Evolutionary conservation across 2,888 invertebrate genomes (phyloP).

Genomic region (Caenorhabditis sp.): DNA sequence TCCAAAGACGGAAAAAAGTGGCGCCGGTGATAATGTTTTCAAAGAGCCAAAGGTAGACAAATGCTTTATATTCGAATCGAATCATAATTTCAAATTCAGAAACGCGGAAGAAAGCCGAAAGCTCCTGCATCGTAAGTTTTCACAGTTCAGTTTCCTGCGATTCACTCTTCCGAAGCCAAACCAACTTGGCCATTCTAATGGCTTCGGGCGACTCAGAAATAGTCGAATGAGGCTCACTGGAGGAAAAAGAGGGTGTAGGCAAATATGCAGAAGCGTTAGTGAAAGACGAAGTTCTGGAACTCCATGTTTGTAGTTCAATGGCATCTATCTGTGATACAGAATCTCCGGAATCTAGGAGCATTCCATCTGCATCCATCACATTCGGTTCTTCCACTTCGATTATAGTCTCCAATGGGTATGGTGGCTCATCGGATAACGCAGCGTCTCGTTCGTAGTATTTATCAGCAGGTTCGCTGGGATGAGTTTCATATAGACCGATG

Average conservation of each 20-base stretch:
- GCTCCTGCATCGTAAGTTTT: background rate
- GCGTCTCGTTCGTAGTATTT: slow-evolving; percentile 59
- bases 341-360: slow-evolving; percentile 30
- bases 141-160: background rate
- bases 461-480: slow-evolving; percentile 49
- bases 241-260: slow-evolving; percentile 37
- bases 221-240: slow-evolving; percentile 46
- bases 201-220: slow-evolving; percentile 46
- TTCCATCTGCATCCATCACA: slow-evolving; percentile 45
- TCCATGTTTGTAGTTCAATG: slow-evolving; percentile 38
- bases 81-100: no score
- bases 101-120: slow-evolving; percentile 19
- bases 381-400: slow-evolving; percentile 41
- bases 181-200: slow-evolving; percentile 27
- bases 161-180: slow-evolving; percentile 29
- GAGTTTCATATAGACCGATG: slow-evolving; percentile 47
- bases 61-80: background rate
- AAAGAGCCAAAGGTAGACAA: slow-evolving; percentile 34
- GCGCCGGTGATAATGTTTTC: slow-evolving; percentile 11
- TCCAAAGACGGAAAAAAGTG: background rate
- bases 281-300: background rate
- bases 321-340: slow-evolving; percentile 29
- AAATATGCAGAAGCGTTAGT: slow-evolving; percentile 21
- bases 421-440: slow-evolving; percentile 34
- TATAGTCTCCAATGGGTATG: slow-evolving; percentile 48